phyloP scores from a whole-genome alignment of 2,888 invertebrate species.

The Megastigmus dorsalis region DNA sequence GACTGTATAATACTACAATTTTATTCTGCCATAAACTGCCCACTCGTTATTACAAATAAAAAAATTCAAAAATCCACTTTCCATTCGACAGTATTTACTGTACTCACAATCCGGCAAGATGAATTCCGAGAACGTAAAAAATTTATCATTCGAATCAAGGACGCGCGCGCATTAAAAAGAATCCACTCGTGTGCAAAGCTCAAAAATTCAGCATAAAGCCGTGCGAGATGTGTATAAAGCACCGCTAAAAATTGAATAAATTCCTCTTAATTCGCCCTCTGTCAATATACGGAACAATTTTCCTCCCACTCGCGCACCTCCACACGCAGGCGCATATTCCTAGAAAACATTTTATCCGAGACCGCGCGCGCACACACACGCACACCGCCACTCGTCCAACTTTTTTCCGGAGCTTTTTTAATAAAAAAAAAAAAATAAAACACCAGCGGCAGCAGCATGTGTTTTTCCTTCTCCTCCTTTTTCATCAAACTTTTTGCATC shows the following conservation, averaged over 20 bases:
- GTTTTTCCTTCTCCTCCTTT: background rate
- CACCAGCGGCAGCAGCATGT: background rate
- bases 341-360: slow-evolving; percentile 34
- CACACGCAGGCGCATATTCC: no score
- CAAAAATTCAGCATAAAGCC: background rate
- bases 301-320: background rate
- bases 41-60: no score
- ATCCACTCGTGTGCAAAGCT: no score
- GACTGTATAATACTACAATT: no score
- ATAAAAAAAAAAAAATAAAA: slow-evolving; percentile 2
- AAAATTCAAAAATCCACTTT: slow-evolving; percentile 5
- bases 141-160: no score
- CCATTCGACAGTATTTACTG: no score
- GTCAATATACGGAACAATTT: slow-evolving; percentile 31
- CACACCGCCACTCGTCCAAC: background rate
- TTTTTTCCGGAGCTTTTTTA: slow-evolving; percentile 5
- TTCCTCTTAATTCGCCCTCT: slow-evolving; percentile 12
- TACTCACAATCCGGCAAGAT: no score
- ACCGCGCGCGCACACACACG: background rate
- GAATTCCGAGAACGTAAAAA: background rate
- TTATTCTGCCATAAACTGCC: no score
- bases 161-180: no score
- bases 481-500: slow-evolving; percentile 25
- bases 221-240: background rate
- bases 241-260: slow-evolving; percentile 40